Conservation (phyloP, 2,797 vertebrate genomes). For the Sebastes paucispinis region DNA sequence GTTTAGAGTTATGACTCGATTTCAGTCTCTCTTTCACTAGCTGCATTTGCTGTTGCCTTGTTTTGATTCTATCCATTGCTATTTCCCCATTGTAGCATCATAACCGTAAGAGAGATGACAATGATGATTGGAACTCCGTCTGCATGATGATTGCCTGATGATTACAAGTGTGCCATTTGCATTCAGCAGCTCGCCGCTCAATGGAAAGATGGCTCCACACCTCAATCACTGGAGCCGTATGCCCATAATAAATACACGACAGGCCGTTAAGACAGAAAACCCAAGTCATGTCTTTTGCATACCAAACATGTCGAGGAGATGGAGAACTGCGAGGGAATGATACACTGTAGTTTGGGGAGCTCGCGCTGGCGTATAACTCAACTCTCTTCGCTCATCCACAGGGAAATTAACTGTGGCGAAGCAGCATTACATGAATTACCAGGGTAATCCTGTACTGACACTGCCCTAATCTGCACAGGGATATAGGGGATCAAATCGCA, state of each 20-base stretch:
- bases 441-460: slow-evolving; percentile 75
- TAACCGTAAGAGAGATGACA: slow-evolving; percentile 33
- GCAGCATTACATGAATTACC: slow-evolving; percentile 79
- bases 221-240: slow-evolving; percentile 47
- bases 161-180: slow-evolving; percentile 51
- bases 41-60: not conserved
- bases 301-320: slow-evolving; percentile 45
- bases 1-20: not conserved
- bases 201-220: slow-evolving; percentile 25
- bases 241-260: slow-evolving; percentile 55
- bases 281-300: slow-evolving; percentile 48
- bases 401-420: slow-evolving; percentile 79
- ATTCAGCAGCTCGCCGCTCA: slow-evolving; percentile 42
- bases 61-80: slow-evolving; percentile 5
- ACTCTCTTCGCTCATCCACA: slow-evolving; percentile 61
- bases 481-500: slow-evolving; percentile 68
- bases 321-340: slow-evolving; percentile 40
- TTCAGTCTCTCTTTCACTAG: not conserved
- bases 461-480: slow-evolving; percentile 70
- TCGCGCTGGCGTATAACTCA: slow-evolving; percentile 52
- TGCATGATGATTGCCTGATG: slow-evolving; percentile 43
- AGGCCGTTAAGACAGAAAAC: slow-evolving; percentile 47
- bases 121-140: slow-evolving; percentile 32
- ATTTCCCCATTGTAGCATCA: not conserved
- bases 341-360: slow-evolving; percentile 55